Conservation (phyloP, 1,140 invertebrate species). For the Araneus ventricosus region DNA sequence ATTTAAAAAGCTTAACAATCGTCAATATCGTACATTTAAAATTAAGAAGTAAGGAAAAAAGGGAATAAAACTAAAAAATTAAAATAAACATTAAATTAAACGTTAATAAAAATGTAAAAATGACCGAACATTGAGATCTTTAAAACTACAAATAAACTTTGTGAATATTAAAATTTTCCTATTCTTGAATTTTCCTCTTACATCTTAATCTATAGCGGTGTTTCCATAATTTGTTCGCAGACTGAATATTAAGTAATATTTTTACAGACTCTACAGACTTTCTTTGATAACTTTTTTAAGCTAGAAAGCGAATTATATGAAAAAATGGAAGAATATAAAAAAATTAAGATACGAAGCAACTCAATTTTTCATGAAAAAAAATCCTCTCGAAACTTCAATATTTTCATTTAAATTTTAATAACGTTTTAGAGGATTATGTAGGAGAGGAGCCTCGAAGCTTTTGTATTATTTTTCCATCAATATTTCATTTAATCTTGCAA, state of each 20-base stretch:
- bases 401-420: conserved; percentile 41
- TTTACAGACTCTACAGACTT: neutral
- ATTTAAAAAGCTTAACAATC: too few species aligned
- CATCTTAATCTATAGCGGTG: too few species aligned
- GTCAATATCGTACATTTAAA: too few species aligned
- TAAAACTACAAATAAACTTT: too few species aligned
- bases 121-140: too few species aligned
- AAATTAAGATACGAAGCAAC: neutral
- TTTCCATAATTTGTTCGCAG: too few species aligned
- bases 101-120: too few species aligned
- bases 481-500: conserved; percentile 38
- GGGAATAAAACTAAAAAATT: too few species aligned
- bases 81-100: too few species aligned
- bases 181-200: too few species aligned
- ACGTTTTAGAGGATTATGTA: neutral
- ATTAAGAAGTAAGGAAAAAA: too few species aligned
- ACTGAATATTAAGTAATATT: neutral
- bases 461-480: conserved; percentile 34
- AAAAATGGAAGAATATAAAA: neutral
- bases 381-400: neutral
- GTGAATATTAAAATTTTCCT: too few species aligned
- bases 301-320: neutral
- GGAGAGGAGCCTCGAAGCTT: neutral
- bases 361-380: neutral
- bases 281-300: neutral